These are phyloP conservation scores for Agrochola lychnidis DNA, from an alignment of 2,888 invertebrate genomes.

Conservation along the genomic window DNA sequence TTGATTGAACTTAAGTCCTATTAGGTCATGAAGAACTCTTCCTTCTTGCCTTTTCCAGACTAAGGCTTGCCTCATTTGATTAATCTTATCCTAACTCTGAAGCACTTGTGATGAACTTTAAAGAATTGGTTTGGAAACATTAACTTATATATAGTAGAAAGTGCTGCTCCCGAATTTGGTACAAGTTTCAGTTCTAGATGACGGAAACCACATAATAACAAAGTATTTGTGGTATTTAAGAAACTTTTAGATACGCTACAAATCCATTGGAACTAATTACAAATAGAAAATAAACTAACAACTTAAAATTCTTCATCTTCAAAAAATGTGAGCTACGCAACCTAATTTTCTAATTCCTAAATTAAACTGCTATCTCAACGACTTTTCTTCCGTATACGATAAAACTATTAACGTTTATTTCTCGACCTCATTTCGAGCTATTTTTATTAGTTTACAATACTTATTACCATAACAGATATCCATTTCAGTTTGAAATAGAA, in stretches of 20 bases:
- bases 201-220: background rate
- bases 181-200: background rate
- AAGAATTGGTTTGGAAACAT: background rate
- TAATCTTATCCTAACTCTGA: background rate
- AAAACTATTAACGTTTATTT: constrained; percentile 36
- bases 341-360: constrained; percentile 32
- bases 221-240: constrained; percentile 20
- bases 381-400: constrained; percentile 48
- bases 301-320: constrained; percentile 7
- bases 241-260: background rate
- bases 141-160: background rate
- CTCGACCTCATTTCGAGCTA: constrained; percentile 51
- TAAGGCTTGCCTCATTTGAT: background rate
- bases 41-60: background rate
- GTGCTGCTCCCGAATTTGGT: background rate
- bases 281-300: constrained; percentile 19
- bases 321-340: constrained; percentile 12
- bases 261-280: constrained; percentile 1
- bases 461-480: constrained; percentile 46
- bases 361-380: constrained; percentile 7
- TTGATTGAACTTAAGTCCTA: background rate
- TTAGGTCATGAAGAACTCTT: background rate
- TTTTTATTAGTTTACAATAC: constrained; percentile 40
- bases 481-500: constrained; percentile 29
- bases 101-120: background rate